These are phyloP conservation scores for Thelaira solivaga DNA, from an alignment of 2,888 invertebrate genomes.

Conservation along the genomic window DNA sequence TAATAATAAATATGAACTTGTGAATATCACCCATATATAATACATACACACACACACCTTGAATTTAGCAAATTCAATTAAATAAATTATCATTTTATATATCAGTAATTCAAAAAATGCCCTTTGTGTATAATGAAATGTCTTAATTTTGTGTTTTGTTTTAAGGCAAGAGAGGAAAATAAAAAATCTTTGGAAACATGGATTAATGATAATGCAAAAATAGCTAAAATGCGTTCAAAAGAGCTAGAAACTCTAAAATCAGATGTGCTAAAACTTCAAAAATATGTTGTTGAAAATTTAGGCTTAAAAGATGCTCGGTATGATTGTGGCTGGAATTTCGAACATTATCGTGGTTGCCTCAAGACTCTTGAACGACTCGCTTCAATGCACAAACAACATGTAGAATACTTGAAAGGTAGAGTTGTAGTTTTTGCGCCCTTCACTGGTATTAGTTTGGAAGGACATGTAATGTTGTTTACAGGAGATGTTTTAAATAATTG, in stretches of 20 bases:
- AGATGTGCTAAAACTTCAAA: slow-evolving; percentile 81
- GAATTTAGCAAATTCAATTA: too few relatives aligned
- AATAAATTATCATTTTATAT: too few relatives aligned
- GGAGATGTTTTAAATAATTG: slow-evolving; percentile 96
- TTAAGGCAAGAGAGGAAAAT: slow-evolving; percentile 62
- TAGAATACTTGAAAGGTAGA: slow-evolving; percentile 84
- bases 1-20: not conserved
- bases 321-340: slow-evolving; percentile 92
- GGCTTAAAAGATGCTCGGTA: slow-evolving; percentile 82
- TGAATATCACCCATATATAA: too few relatives aligned
- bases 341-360: slow-evolving; percentile 93
- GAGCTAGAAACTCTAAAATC: slow-evolving; percentile 83
- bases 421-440: slow-evolving; percentile 91
- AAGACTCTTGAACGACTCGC: slow-evolving; percentile 88
- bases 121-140: too few relatives aligned
- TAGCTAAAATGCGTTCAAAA: slow-evolving; percentile 83
- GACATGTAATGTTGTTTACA: slow-evolving; percentile 92
- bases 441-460: slow-evolving; percentile 93
- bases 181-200: slow-evolving; percentile 78
- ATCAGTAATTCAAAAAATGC: too few relatives aligned
- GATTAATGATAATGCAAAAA: slow-evolving; percentile 83
- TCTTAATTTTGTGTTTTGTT: not conserved
- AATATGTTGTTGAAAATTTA: slow-evolving; percentile 74
- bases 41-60: too few relatives aligned
- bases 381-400: slow-evolving; percentile 84